These are phyloP conservation scores for Loris lydekkerianus DNA, from an alignment of 2,797 vertebrate genomes.

Conservation along the genomic window DNA sequence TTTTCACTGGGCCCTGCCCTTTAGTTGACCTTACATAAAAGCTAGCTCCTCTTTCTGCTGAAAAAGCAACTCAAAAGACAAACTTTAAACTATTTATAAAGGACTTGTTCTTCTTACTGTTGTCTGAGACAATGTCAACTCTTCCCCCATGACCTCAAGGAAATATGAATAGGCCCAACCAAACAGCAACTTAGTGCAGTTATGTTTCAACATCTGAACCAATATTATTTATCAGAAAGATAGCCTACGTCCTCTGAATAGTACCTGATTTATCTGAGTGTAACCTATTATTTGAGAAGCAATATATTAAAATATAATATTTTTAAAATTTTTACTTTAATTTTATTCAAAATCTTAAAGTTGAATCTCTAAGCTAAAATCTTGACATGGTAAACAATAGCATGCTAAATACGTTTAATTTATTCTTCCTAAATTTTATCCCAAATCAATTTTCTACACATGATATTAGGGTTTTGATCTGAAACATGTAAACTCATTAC, in stretches of 20 bases:
- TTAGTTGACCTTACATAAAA: constrained; percentile 43
- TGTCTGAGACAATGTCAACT: background rate
- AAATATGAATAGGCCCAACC: background rate
- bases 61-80: constrained; percentile 57
- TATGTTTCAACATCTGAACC: background rate
- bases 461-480: background rate
- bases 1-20: constrained; percentile 50
- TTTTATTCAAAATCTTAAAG: background rate
- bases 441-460: background rate
- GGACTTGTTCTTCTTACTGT: background rate
- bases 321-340: background rate
- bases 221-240: background rate
- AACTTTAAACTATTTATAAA: constrained; percentile 15
- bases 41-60: background rate
- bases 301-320: background rate
- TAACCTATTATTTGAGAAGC: background rate
- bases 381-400: background rate
- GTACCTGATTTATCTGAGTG: background rate
- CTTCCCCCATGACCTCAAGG: background rate
- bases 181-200: background rate
- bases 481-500: background rate
- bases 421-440: background rate
- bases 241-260: background rate
- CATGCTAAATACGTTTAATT: background rate
- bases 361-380: background rate